Evolutionary conservation across 2,888 invertebrate genomes (phyloP), one percentile per base, ranked within the genome.

Genomic region (Orthonychiurus folsomi): DNA sequence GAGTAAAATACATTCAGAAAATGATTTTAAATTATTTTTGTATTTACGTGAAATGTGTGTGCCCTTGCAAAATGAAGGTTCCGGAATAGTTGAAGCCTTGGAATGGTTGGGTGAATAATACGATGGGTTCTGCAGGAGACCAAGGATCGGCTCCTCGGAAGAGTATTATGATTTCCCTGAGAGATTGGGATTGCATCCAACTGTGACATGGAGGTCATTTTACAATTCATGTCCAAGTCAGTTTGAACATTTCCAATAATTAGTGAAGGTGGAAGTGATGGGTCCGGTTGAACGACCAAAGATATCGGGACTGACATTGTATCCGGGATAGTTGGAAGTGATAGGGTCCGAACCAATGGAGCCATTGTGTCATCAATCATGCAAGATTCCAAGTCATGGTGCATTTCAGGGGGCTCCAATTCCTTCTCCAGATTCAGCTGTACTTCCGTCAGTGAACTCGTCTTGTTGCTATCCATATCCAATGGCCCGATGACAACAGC

Each of bases 11-110:
- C 12, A 28, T 25, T 56, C 20, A 56, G 3, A 56, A 27, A 56
- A 12, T 24, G 5, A n/a, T n/a, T n/a, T n/a, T n/a, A n/a, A n/a
- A 53, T 53, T 12, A 53, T 53, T 15, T 12, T 20, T 53, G 21
- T 53, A 18, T 15, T 69, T 66, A 73, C 73, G 63, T 73, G 73
- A 56, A 73, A 73, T 68, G 70, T 69, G 52, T 73, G 68, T 1
- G 69, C 61, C 47, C 73, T 56, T 1, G 69, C 67, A 60, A 73
- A 70, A 61, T 73, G 73, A 18, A 71, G 64, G 63, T 69, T 71
- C 24, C 71, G 57, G 52, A 73, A 71, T 20, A 73, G 60, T 26
- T 70, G 70, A 37, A 71, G 68, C 56, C 68, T 62, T 18, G 63
- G 48, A 26, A 56, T 18, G 12, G 62, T 48, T 5, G 63, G 62